These are phyloP conservation scores for Sepiola atlantica DNA, from an alignment of 2,888 invertebrate species.

Conservation along the genomic window DNA sequence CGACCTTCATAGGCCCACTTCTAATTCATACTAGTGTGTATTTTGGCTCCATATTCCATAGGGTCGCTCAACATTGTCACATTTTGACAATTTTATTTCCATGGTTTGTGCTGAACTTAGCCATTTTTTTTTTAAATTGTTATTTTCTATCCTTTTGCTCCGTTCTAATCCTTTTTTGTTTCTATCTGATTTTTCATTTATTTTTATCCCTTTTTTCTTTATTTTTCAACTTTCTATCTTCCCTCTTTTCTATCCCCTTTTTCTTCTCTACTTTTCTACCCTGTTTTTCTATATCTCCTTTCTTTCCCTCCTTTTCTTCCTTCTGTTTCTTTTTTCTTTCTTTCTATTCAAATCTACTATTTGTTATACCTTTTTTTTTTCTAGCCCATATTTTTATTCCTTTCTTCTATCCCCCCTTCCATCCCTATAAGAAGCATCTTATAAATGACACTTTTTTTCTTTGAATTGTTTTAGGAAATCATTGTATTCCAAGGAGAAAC, in stretches of 20 bases:
- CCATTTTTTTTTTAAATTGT: too few species aligned
- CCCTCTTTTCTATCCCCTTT: not conserved
- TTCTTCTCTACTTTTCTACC: not conserved
- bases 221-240: too few species aligned
- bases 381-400: not conserved
- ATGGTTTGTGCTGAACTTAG: too few species aligned
- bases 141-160: too few species aligned
- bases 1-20: too few species aligned
- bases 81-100: too few species aligned
- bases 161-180: too few species aligned
- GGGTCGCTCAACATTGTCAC: too few species aligned
- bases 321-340: not conserved
- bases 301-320: too few species aligned
- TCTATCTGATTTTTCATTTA: not conserved
- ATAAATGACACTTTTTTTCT: not conserved
- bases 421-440: not conserved
- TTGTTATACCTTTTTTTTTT: not conserved
- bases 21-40: too few species aligned
- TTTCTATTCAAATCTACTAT: not conserved
- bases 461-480: conserved; percentile 58
- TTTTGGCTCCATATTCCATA: too few species aligned
- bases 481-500: conserved; percentile 71
- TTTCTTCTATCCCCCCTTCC: not conserved
- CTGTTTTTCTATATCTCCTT: not conserved
- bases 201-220: not conserved